These are phyloP conservation scores for Scaptomyza parva DNA, from an alignment of 2,888 invertebrate genomes.

Conservation along the genomic window DNA sequence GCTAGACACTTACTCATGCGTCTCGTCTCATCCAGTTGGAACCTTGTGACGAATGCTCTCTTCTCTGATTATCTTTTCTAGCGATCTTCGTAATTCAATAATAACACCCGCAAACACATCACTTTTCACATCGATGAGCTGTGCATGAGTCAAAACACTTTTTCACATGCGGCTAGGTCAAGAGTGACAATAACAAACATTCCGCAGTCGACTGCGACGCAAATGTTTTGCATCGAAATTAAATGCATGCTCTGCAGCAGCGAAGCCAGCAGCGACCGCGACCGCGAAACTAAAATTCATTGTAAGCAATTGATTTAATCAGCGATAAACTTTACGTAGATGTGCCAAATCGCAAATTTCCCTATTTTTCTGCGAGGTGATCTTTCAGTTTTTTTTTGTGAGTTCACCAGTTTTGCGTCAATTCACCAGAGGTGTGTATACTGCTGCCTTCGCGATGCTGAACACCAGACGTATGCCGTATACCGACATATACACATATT, in stretches of 20 bases:
- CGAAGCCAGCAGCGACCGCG: slow-evolving; percentile 6
- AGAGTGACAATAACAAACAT: slow-evolving; percentile 56
- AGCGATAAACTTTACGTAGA: too few relatives aligned
- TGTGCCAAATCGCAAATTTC: too few relatives aligned
- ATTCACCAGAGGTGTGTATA: too few relatives aligned
- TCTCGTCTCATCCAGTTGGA: slow-evolving; percentile 36
- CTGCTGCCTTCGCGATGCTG: too few relatives aligned
- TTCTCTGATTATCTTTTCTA: slow-evolving; percentile 17
- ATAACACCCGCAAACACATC: slow-evolving; percentile 11
- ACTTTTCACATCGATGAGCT: background rate
- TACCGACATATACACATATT: too few relatives aligned
- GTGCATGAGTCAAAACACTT: slow-evolving; percentile 56
- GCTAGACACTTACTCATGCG: slow-evolving; percentile 49
- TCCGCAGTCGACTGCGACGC: slow-evolving; percentile 38
- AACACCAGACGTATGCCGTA: too few relatives aligned
- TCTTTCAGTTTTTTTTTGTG: too few relatives aligned
- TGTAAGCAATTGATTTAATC: slow-evolving; percentile 1
- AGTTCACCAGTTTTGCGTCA: too few relatives aligned
- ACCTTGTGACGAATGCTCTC: slow-evolving; percentile 47
- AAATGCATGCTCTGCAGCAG: slow-evolving; percentile 25
- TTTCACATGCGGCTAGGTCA: slow-evolving; percentile 73
- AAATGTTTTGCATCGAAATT: slow-evolving; percentile 32
- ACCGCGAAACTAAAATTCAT: background rate
- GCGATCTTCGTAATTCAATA: slow-evolving; percentile 37
- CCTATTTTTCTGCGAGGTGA: too few relatives aligned